Base-by-base conservation (phyloP, 2,797 vertebrate species). In the Notolepis coatsorum region DNA sequence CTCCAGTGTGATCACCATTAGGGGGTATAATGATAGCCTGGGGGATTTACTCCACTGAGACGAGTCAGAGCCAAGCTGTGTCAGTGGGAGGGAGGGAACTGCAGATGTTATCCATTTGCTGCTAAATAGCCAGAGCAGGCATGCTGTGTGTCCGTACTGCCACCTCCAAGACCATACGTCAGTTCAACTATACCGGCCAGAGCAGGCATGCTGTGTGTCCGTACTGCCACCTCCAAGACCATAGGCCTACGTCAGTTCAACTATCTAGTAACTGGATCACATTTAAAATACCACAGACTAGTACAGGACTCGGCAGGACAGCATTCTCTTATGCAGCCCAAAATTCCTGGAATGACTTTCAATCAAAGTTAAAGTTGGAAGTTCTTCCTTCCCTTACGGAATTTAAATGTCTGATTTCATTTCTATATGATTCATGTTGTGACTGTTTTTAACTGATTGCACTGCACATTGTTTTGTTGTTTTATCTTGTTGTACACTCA, bases 71-170 rank as follows among this genome's bases (percentile, higher is more conserved):
- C 45, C 28, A 27, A 68, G 55, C 51, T 54, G 46, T 57, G 52
- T 35, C 52, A 41, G 42, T 37, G 46, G 20, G 35, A 38, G 31
- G 12, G 49, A 68, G 56, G 49, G 64, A 64, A 52, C 56, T 68
- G 55, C 59, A 73, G 67, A 77, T 74, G 62, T 80, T 73, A 66
- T 71, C 71, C 66, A 61, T 66, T 62, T 54, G 62, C n/a, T 9
- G 39, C 23, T 70, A 43, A 77, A 74, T 30, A 42, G 52, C 45
- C 49, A 54, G 49, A 55, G 30, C 15, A 65, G 39, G 46, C 46
- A 65, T 43, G 30, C 28, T 38, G 18, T 7, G 37, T 42, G 23
- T 37, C 51, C 50, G 10, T 23, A 17, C 47, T 47, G 25, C 41
- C 30, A 39, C 54, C 47, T 60, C 20, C 21, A 33, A 25, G 51